phyloP scores from a whole-genome alignment of 2,888 invertebrate species.

The Pterostichus niger region DNA sequence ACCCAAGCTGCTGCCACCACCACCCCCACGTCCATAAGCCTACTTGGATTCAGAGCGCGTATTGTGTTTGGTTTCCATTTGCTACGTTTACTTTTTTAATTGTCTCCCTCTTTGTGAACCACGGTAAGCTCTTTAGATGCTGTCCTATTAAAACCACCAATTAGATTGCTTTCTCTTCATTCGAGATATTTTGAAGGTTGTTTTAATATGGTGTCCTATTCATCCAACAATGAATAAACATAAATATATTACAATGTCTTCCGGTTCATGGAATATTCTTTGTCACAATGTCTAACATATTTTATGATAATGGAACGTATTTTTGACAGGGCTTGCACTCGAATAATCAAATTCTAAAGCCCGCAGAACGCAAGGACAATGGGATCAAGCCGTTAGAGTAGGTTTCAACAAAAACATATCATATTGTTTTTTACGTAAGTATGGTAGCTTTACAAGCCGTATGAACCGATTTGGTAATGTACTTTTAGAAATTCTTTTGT shows the following conservation, averaged over 20 bases:
- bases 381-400: no score
- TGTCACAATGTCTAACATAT: no score
- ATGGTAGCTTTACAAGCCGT: no score
- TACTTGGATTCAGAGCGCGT: not conserved
- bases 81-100: slow-evolving; percentile 54
- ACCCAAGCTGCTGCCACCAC: not conserved
- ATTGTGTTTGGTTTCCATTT: slow-evolving; percentile 56
- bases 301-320: no score
- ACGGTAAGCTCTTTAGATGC: slow-evolving; percentile 43
- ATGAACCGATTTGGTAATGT: no score
- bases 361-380: no score
- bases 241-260: not conserved
- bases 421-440: no score
- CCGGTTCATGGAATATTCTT: no score
- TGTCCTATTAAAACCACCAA: slow-evolving; percentile 38
- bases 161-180: slow-evolving; percentile 43
- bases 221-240: not conserved
- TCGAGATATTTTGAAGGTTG: not conserved
- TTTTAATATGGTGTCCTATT: not conserved
- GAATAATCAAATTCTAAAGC: no score
- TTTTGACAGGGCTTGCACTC: no score
- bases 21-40: not conserved
- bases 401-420: no score
- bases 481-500: no score
- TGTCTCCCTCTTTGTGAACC: slow-evolving; percentile 14